Percentiles rank a stretch among this genome's conserved stretches.
Evolutionary conservation across 2,888 invertebrate species (phyloP).

Genomic region (Drosophila koepferae): DNA sequence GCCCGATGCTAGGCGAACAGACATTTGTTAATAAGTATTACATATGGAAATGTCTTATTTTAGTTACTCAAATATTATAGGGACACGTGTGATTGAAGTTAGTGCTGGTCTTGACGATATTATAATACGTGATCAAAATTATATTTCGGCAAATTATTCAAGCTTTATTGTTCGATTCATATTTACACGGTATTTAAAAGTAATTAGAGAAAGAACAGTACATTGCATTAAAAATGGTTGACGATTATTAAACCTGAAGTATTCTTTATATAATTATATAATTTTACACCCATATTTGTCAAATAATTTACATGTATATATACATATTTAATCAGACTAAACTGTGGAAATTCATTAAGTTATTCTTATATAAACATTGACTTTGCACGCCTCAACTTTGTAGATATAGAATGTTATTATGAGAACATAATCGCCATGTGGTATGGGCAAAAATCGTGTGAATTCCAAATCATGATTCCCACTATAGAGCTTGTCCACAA

Average conservation of each 20-base stretch:
- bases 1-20: slow-evolving; percentile 2
- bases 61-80: slow-evolving; percentile 28
- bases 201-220: too few relatives aligned
- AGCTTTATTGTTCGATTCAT: not conserved
- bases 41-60: not conserved
- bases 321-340: too few relatives aligned
- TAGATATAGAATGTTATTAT: fast-evolving
- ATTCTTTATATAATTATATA: not conserved
- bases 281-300: not conserved
- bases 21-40: not conserved
- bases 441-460: slow-evolving; percentile 4
- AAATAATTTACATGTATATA: not conserved
- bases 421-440: slow-evolving; percentile 27
- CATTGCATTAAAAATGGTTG: too few relatives aligned
- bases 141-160: not conserved
- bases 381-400: not conserved
- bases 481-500: slow-evolving; percentile 16
- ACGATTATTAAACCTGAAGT: not conserved
- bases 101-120: not conserved
- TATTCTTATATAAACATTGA: not conserved
- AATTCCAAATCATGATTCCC: slow-evolving; percentile 4
- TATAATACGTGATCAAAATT: too few relatives aligned
- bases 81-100: slow-evolving; percentile 51
- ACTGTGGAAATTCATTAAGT: not conserved
- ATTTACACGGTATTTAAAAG: slow-evolving; percentile 18